Conservation (phyloP, 2,888 invertebrate species). For the Exocentrus adspersus region DNA sequence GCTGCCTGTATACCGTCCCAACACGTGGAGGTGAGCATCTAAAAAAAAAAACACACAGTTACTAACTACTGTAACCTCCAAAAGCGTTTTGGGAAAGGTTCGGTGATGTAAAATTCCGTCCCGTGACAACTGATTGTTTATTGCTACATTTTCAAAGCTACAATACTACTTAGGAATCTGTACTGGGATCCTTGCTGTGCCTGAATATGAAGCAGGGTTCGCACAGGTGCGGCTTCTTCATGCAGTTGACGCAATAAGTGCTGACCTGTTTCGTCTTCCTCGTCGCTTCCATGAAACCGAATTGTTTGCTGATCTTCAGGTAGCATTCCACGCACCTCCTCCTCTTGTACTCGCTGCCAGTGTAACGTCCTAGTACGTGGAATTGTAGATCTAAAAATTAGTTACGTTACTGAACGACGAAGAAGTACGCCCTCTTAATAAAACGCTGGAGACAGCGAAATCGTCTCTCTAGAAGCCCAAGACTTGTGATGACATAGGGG, state of each 20-base stretch:
- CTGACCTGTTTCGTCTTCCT: slow-evolving; percentile 29
- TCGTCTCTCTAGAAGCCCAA: too few species aligned
- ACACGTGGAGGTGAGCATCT: slow-evolving; percentile 26
- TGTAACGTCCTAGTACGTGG: slow-evolving; percentile 26
- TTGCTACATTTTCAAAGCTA: too few species aligned
- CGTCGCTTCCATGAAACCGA: slow-evolving; percentile 24
- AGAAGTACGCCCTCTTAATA: too few species aligned
- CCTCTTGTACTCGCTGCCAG: slow-evolving; percentile 21
- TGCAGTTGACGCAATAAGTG: slow-evolving; percentile 23
- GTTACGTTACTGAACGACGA: not conserved
- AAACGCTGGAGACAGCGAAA: too few species aligned
- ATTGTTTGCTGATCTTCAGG: slow-evolving; percentile 8
- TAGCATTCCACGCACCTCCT: slow-evolving; percentile 30
- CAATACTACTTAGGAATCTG: not conserved
- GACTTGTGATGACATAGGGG: too few species aligned
- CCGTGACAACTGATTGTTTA: too few species aligned
- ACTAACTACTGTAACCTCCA: too few species aligned
- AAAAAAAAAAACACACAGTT: too few species aligned
- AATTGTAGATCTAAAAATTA: slow-evolving; percentile 26
- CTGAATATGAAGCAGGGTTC: slow-evolving; percentile 18
- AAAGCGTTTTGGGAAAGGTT: too few species aligned
- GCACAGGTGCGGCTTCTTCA: slow-evolving; percentile 25
- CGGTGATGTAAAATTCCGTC: too few species aligned
- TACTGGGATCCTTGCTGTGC: not conserved
- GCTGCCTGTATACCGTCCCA: slow-evolving; percentile 20